Evolutionary conservation across 2,113 vertebrate species (phyloP), one percentile per base, ranked within the genome.

Genomic region (Macrotus californicus): DNA sequence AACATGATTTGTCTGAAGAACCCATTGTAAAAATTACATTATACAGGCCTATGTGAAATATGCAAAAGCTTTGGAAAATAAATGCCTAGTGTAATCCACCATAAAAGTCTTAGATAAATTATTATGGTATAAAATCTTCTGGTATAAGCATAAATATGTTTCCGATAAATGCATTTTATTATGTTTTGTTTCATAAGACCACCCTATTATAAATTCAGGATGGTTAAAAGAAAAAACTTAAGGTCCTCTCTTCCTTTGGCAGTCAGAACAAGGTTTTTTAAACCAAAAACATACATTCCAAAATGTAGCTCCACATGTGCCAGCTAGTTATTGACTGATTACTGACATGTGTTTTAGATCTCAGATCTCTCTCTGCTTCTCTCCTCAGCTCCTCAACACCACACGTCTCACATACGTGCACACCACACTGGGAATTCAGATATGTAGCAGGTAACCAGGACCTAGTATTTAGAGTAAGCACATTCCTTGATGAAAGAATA

Each of bases 221-320:
- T 94, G 52, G 95, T 92, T 96, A 94, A 95, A 97, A 96, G 94
- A 95, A 96, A 96, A 95, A 96, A 96, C 93, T 89, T 94, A 95
- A 95, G 93, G 95, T 59, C 87, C 54, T 96, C 67, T 97, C 84
- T 97, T 95, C 91, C 91, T 97, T 96, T 98, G 95, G 94, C 97
- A 96, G 91, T 81, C 59, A 95, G 97, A 96, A 97, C 87, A 96
- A 96, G 95, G 95, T 93, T 96, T 97, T 88, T 50, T 9, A 95
- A 97, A 98, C 89, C 87, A 95, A 96, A 97, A 97, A 93, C 97
- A 97, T 93, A 94, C 96, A 96, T 96, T 97, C 96, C n/a, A n/a
- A 96, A 96, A 97, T 97, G 96, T 96, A 97, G 96, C 91, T 93
- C 94, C 97, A 97, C 97, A 97, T 97, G 97, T 95, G 93, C 91